These are phyloP conservation scores for Hypsibius dujardini DNA, from an alignment of 1,140 invertebrate species.

Conservation along the genomic window DNA sequence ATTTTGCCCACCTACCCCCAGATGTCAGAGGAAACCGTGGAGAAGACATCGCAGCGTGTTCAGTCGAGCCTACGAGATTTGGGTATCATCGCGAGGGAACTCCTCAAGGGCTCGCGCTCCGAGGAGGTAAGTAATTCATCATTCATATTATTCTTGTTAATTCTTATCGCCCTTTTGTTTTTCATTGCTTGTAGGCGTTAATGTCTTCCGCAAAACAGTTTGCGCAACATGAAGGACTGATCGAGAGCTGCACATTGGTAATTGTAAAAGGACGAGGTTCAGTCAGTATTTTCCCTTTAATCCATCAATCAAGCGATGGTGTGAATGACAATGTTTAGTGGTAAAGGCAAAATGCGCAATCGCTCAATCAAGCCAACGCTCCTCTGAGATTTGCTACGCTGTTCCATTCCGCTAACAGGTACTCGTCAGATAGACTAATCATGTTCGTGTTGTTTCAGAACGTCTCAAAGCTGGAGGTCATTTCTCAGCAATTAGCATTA, in stretches of 20 bases:
- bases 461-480: background rate
- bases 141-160: background rate
- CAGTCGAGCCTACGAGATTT: conserved; percentile 7
- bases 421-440: background rate
- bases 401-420: background rate
- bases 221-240: background rate
- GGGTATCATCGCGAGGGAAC: conserved; percentile 14
- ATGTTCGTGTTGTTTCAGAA: background rate
- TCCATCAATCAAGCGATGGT: background rate
- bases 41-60: conserved; percentile 8
- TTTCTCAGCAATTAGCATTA: conserved; percentile 9
- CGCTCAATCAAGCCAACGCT: too few relatives aligned
- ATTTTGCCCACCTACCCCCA: background rate
- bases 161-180: background rate
- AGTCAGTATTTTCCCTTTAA: background rate
- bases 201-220: background rate
- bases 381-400: too few relatives aligned
- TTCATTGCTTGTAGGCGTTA: conserved; percentile 5
- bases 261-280: background rate
- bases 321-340: too few relatives aligned
- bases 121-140: conserved; percentile 12
- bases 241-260: conserved; percentile 3
- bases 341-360: too few relatives aligned
- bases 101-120: conserved; percentile 12
- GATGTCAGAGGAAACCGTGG: conserved; percentile 11